Evolutionary conservation across 2,113 vertebrate species (phyloP).

Genomic region (Carassius auratus): DNA sequence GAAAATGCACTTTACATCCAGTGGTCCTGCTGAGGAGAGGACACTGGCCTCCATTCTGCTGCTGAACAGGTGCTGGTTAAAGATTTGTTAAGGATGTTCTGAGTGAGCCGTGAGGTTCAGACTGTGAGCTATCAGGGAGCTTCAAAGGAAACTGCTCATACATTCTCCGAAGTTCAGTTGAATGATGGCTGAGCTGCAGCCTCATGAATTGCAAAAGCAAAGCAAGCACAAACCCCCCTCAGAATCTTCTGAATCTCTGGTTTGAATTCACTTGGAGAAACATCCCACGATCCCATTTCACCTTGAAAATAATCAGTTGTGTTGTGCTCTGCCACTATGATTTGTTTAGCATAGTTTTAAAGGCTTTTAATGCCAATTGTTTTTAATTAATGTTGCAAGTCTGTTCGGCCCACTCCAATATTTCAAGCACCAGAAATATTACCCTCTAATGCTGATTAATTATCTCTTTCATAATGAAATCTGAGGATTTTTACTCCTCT

Average conservation of each 20-base stretch:
- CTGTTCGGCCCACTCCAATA: conserved; percentile 1
- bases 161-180: conserved; percentile 40
- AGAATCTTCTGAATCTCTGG: conserved; percentile 37
- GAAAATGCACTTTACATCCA: neutral
- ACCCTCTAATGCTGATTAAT: conserved; percentile 24
- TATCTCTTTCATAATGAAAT: conserved; percentile 24
- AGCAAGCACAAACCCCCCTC: conserved; percentile 58
- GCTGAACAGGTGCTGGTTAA: conserved; percentile 57
- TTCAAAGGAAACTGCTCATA: conserved; percentile 56
- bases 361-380: conserved; percentile 31
- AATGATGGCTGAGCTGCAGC: conserved; percentile 38
- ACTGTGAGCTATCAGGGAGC: conserved; percentile 35
- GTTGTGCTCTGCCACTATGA: conserved; percentile 15
- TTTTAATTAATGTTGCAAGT: conserved; percentile 31
- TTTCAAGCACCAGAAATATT: conserved; percentile 28
- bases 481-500: neutral
- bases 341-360: conserved; percentile 19
- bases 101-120: neutral
- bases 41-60: neutral
- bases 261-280: conserved; percentile 28
- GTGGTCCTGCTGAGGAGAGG: neutral
- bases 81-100: conserved; percentile 58
- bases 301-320: conserved; percentile 30
- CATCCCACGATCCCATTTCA: conserved; percentile 25
- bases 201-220: conserved; percentile 70